These are phyloP conservation scores for Epistrophe eligans DNA, from an alignment of 2,888 invertebrate genomes.

Conservation along the genomic window DNA sequence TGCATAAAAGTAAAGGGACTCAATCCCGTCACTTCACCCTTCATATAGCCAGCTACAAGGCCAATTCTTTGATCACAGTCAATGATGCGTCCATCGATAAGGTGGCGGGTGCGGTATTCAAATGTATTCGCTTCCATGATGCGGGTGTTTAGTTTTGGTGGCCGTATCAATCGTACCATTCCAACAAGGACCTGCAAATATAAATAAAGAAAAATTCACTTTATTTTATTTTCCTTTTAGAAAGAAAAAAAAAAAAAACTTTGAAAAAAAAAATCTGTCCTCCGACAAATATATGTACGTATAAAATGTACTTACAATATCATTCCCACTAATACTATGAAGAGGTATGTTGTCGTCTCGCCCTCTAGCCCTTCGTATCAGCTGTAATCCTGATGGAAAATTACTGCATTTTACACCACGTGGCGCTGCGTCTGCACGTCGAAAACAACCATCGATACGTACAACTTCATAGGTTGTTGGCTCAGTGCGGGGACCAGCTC, in stretches of 20 bases:
- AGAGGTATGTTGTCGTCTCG: slow-evolving; percentile 85
- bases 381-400: slow-evolving; percentile 82
- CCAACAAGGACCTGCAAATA: slow-evolving; percentile 87
- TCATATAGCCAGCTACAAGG: slow-evolving; percentile 94
- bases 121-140: slow-evolving; percentile 89
- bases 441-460: slow-evolving; percentile 88
- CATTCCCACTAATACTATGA: slow-evolving; percentile 86
- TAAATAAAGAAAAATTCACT: slow-evolving; percentile 2
- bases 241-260: too few species aligned
- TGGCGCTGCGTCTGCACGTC: slow-evolving; percentile 86
- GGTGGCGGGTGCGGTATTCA: slow-evolving; percentile 95
- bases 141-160: slow-evolving; percentile 88
- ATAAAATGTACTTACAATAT: slow-evolving; percentile 84
- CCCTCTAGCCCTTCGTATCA: slow-evolving; percentile 85
- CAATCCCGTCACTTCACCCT: slow-evolving; percentile 93
- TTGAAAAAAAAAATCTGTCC: background rate
- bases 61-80: slow-evolving; percentile 96
- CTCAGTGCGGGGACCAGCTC: slow-evolving; percentile 90
- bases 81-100: slow-evolving; percentile 94
- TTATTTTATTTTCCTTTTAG: background rate
- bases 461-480: slow-evolving; percentile 89
- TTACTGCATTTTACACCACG: slow-evolving; percentile 84
- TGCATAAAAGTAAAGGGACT: slow-evolving; percentile 96
- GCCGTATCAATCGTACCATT: slow-evolving; percentile 89
- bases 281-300: background rate